Conservation (phyloP, 2,113 vertebrate genomes). For the Junco hyemalis region DNA sequence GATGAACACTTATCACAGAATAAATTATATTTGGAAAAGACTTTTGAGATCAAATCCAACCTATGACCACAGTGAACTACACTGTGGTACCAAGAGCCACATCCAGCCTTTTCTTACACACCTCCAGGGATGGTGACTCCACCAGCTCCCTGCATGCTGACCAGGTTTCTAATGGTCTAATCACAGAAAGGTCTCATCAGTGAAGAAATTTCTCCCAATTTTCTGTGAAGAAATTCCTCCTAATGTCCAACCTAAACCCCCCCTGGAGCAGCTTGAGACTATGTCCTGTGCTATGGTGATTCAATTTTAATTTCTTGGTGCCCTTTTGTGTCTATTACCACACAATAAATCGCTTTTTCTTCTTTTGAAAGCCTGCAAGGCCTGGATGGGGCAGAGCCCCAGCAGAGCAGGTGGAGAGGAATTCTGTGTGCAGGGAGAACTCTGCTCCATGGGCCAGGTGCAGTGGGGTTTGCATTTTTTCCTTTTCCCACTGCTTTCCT, state of each 20-base stretch:
- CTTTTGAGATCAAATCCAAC: accelerated
- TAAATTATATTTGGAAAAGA: background rate
- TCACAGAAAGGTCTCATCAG: background rate
- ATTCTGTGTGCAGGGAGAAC: background rate
- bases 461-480: background rate
- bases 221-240: background rate
- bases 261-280: background rate
- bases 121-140: background rate
- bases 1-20: background rate
- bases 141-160: background rate
- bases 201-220: background rate
- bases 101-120: background rate
- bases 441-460: background rate
- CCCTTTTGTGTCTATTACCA: background rate
- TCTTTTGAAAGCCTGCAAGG: background rate
- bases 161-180: background rate
- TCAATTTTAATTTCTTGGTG: background rate
- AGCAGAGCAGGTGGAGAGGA: slow-evolving; percentile 1
- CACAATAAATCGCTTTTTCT: background rate
- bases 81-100: accelerated
- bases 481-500: background rate
- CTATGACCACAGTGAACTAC: background rate
- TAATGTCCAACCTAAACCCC: background rate
- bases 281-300: background rate
- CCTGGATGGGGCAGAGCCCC: background rate